Percentiles rank a stretch among this genome's conserved stretches.
Conservation (phyloP, 1,140 invertebrate species). For the Dolichoris vasculosae region DNA sequence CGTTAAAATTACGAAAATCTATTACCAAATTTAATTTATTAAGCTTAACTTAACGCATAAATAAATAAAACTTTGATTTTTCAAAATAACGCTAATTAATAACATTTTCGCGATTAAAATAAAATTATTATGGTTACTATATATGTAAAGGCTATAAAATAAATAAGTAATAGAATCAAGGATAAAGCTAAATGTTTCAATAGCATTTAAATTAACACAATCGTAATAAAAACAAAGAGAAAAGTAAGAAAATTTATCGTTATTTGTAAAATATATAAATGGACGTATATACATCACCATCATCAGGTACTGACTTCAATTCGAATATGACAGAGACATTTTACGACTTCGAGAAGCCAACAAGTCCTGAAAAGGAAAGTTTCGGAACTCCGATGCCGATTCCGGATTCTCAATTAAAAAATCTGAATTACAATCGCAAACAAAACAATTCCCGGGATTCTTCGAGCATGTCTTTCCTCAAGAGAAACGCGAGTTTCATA, state of each 20-base stretch:
- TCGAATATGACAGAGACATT: background rate
- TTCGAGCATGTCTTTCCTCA: background rate
- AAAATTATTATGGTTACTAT: too few relatives aligned
- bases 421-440: background rate
- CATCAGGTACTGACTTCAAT: conserved; percentile 13
- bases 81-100: too few relatives aligned
- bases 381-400: conserved; percentile 10
- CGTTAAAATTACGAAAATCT: too few relatives aligned
- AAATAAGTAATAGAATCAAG: too few relatives aligned
- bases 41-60: too few relatives aligned
- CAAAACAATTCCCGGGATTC: background rate
- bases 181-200: too few relatives aligned
- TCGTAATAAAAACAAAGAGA: too few relatives aligned
- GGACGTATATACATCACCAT: background rate
- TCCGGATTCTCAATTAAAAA: background rate
- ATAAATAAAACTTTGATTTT: too few relatives aligned
- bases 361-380: background rate
- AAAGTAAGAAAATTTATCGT: background rate
- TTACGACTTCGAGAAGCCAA: background rate
- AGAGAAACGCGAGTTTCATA: conserved; percentile 25
- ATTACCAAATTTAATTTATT: too few relatives aligned
- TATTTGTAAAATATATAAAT: background rate
- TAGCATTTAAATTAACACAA: too few relatives aligned
- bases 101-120: too few relatives aligned
- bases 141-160: too few relatives aligned